Evolutionary conservation across 1,140 invertebrate species (phyloP), one percentile per base, ranked within the genome.

Genomic region (Dinothrombium tinctorium): DNA sequence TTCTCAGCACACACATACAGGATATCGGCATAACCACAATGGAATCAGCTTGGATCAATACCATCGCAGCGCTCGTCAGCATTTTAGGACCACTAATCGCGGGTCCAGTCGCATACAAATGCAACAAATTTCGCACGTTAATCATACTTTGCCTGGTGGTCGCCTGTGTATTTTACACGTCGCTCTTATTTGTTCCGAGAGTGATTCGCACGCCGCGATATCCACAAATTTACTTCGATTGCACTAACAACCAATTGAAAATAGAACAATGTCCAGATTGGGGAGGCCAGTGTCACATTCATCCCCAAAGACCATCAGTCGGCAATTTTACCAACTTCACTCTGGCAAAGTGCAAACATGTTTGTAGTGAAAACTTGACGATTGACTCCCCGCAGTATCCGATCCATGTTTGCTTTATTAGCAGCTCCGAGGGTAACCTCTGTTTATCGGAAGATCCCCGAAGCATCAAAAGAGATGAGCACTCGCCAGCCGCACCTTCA

Each of bases 191-290:
- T 24, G 42, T 53, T 1, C 52, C 52, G 0, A 40, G 46, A 4
- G 50, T 50, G 6, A 40, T 45, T 11, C 33, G 26, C 7, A 44
- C 24, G 20, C 28, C 47, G 20, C 31, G 32, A 23, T 22, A 29
- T 12, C 47, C 50, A 0, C 31, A 45, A 2, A 44, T 52, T 9
- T 45, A 48, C 17, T 52, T 49, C 23, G 49, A 51, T 35, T 52
- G 50, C 26, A 42, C 33, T 22, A 33, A 43, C 19, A 33, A 36
- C 28, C 43, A 45, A 1, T 25, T 52, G 3, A 38, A 44, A 15
- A 25, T 52, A 4, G 50, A 52, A 35, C 41, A 43, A 11, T 52
- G 50, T 39, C 40, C 40, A 12, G 49, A 50, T 44, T 52, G 50
- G 50, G 35, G 33, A 2, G 43, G 43, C 4, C 41, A 52, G 20